These are phyloP conservation scores for Cyprinodon tularosa DNA, from an alignment of 2,113 vertebrate species.

Conservation along the genomic window DNA sequence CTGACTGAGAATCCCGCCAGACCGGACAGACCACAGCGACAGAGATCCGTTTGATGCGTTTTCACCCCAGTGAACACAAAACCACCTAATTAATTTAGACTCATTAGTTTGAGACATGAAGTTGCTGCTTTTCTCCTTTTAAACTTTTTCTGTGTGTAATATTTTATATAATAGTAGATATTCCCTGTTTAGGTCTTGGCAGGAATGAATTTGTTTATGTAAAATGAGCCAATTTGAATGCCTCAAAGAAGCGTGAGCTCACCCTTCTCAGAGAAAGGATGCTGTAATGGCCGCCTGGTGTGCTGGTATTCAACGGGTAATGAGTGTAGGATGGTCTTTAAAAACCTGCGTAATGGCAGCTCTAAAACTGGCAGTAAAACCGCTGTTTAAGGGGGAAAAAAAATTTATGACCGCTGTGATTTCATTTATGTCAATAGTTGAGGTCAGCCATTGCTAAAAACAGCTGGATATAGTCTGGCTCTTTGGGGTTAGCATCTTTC, in stretches of 20 bases:
- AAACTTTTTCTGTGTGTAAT: neutral
- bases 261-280: slow-evolving; percentile 42
- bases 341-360: slow-evolving; percentile 53
- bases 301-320: slow-evolving; percentile 55
- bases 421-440: slow-evolving; percentile 56
- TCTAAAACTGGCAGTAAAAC: slow-evolving; percentile 50
- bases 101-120: slow-evolving; percentile 46
- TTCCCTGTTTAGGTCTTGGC: slow-evolving; percentile 9
- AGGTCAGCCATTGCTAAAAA: slow-evolving; percentile 46
- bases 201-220: slow-evolving; percentile 10
- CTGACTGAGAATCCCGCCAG: slow-evolving; percentile 50
- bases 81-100: slow-evolving; percentile 9
- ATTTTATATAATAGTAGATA: slow-evolving; percentile 13
- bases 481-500: slow-evolving; percentile 45
- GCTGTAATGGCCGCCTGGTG: slow-evolving; percentile 58
- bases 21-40: slow-evolving; percentile 43
- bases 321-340: slow-evolving; percentile 54
- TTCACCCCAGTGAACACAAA: slow-evolving; percentile 54
- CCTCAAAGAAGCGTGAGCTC: slow-evolving; percentile 51
- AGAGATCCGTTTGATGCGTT: slow-evolving; percentile 45
- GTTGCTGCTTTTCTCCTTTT: slow-evolving; percentile 21
- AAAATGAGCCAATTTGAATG: slow-evolving; percentile 43
- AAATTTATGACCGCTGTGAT: slow-evolving; percentile 38
- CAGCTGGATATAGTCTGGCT: slow-evolving; percentile 13
- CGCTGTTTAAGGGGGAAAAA: slow-evolving; percentile 38